Percentiles rank a stretch among this genome's conserved stretches.
These are phyloP conservation scores for Hirtodrosophila duncani DNA, from an alignment of 2,888 invertebrate genomes.

Conservation along the genomic window DNA sequence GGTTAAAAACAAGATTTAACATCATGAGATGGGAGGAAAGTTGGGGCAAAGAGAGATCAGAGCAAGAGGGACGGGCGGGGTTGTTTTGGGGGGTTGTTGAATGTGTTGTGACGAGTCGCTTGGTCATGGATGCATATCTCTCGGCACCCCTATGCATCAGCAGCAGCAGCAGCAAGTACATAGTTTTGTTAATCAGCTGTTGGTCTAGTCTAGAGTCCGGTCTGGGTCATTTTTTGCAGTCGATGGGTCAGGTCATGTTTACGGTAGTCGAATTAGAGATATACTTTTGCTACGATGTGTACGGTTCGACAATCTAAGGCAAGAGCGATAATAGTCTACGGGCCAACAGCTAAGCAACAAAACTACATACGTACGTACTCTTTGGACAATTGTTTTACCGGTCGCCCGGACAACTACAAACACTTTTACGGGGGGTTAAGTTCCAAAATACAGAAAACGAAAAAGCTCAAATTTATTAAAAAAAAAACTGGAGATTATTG, in stretches of 20 bases:
- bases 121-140: too few relatives aligned
- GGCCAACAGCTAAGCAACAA: constrained; percentile 68
- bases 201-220: too few relatives aligned
- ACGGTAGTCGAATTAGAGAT: constrained; percentile 5
- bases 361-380: constrained; percentile 67
- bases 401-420: constrained; percentile 46
- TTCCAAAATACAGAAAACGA: constrained; percentile 43
- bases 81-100: constrained; percentile 1
- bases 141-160: too few relatives aligned
- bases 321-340: constrained; percentile 48
- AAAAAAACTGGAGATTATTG: neutral
- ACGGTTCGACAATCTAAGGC: constrained; percentile 39
- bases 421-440: constrained; percentile 10
- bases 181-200: constrained; percentile 68
- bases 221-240: constrained; percentile 2
- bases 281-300: constrained; percentile 40
- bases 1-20: constrained; percentile 31
- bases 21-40: constrained; percentile 16
- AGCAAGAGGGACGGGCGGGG: constrained; percentile 5
- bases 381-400: constrained; percentile 23
- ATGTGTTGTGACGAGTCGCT: neutral
- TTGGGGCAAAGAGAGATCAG: neutral
- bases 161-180: constrained; percentile 8
- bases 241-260: neutral
- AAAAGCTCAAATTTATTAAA: constrained; percentile 22